phyloP scores from a whole-genome alignment of 1,140 invertebrate species.

The Sweltsa coloradensis region DNA sequence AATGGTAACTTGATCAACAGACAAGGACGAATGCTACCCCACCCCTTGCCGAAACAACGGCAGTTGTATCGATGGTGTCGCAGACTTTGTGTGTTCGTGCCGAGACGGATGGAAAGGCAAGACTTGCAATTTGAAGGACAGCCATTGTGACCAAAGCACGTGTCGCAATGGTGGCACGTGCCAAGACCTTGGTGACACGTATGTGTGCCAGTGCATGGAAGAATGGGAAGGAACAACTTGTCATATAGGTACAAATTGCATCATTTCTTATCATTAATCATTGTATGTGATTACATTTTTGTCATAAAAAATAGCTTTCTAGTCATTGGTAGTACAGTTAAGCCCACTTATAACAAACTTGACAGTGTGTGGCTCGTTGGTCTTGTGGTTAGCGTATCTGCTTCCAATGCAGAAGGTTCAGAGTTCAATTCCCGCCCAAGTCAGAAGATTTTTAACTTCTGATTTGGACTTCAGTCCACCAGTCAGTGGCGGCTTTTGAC shows the following conservation, averaged over 20 bases:
- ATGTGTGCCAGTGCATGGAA: constrained; percentile 45
- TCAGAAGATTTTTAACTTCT: too few relatives aligned
- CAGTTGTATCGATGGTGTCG: constrained; percentile 58
- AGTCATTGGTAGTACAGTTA: too few relatives aligned
- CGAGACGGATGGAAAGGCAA: constrained; percentile 50
- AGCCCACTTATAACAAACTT: too few relatives aligned
- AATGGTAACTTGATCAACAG: constrained; percentile 28
- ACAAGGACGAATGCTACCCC: constrained; percentile 56
- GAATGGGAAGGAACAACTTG: constrained; percentile 57
- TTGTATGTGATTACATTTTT: neutral
- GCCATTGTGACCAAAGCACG: constrained; percentile 48
- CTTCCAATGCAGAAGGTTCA: too few relatives aligned
- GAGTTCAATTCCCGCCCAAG: too few relatives aligned
- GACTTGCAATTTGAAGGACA: constrained; percentile 50
- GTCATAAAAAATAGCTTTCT: neutral
- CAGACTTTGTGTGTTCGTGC: constrained; percentile 69
- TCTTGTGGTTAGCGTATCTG: too few relatives aligned
- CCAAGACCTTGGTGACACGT: constrained; percentile 48
- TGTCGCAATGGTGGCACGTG: constrained; percentile 53
- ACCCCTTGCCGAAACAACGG: constrained; percentile 62
- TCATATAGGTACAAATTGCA: constrained; percentile 40
- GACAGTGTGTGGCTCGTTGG: too few relatives aligned
- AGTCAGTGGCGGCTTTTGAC: too few relatives aligned
- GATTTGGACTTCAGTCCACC: too few relatives aligned
- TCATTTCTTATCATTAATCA: neutral